Conservation (phyloP, 2,888 invertebrate genomes). For the Oscheius sp. region DNA sequence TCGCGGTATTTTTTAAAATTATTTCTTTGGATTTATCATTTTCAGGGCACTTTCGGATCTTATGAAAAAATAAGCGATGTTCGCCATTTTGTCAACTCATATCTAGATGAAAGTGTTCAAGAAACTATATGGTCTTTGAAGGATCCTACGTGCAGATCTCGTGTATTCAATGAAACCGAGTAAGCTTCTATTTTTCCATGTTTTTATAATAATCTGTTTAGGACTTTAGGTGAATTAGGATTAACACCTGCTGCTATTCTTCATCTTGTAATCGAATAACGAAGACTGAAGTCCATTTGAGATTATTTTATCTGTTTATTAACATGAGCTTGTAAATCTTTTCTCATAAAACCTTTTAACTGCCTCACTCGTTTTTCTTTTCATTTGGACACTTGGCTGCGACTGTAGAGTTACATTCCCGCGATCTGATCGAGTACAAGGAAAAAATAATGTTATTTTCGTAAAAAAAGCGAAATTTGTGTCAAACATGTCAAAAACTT, state of each 20-base stretch:
- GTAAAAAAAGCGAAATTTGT: too few species aligned
- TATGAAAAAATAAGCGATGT: constrained; percentile 58
- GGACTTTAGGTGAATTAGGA: constrained; percentile 83
- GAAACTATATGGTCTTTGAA: constrained; percentile 52
- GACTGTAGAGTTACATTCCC: too few species aligned
- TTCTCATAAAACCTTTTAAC: too few species aligned
- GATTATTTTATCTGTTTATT: background rate
- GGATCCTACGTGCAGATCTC: constrained; percentile 41
- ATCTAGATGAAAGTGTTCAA: constrained; percentile 34
- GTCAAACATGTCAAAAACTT: too few species aligned
- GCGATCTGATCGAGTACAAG: too few species aligned
- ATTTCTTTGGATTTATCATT: background rate
- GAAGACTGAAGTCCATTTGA: too few species aligned
- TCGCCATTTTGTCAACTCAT: constrained; percentile 52
- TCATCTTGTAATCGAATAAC: constrained; percentile 80
- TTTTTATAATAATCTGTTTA: constrained; percentile 63
- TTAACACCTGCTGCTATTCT: constrained; percentile 87
- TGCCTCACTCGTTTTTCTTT: too few species aligned
- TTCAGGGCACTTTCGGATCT: constrained; percentile 64
- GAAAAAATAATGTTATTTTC: too few species aligned
- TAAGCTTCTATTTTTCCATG: background rate
- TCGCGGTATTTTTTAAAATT: constrained; percentile 54
- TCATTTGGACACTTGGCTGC: too few species aligned
- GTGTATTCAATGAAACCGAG: constrained; percentile 32
- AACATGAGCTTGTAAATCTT: background rate